phyloP scores from a whole-genome alignment of 1,140 invertebrate species.

The Drosophila arizonae region DNA sequence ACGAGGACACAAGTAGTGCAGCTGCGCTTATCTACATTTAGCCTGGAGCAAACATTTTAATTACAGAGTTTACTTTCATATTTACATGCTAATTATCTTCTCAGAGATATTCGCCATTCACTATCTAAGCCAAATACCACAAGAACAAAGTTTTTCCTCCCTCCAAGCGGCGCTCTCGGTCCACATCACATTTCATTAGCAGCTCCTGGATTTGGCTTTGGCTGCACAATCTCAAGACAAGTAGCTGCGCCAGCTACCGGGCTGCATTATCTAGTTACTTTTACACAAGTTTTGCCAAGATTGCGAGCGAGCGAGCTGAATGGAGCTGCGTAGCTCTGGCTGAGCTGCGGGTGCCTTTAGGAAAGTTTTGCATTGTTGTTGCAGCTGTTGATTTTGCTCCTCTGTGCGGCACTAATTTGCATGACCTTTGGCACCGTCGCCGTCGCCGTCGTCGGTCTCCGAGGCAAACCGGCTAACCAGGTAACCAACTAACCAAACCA shows the following conservation, averaged over 20 bases:
- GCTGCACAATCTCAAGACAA: not conserved
- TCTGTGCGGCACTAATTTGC: slow-evolving; percentile 70
- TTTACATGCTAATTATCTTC: slow-evolving; percentile 12
- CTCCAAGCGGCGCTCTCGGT: not conserved
- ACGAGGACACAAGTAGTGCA: too few species aligned
- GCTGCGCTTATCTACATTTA: too few species aligned
- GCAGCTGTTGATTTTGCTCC: slow-evolving; percentile 31
- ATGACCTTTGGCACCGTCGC: slow-evolving; percentile 55
- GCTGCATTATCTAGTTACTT: slow-evolving; percentile 72
- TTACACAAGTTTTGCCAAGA: slow-evolving; percentile 70
- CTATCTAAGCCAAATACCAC: slow-evolving; percentile 17
- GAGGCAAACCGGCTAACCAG: slow-evolving; percentile 34
- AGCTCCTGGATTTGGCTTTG: not conserved
- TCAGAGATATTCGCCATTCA: not conserved
- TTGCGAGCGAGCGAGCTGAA: slow-evolving; percentile 51
- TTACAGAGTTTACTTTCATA: not conserved
- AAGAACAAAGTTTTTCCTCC: not conserved
- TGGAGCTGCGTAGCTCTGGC: slow-evolving; percentile 20
- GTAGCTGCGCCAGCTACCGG: slow-evolving; percentile 45
- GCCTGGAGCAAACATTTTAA: not conserved
- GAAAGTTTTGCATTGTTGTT: slow-evolving; percentile 62
- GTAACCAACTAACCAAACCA: slow-evolving; percentile 39
- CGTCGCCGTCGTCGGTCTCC: not conserved
- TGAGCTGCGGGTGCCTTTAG: slow-evolving; percentile 40
- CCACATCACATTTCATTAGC: slow-evolving; percentile 30